Evolutionary conservation across 2,113 vertebrate genomes (phyloP).

Genomic region (Tichodroma muraria): DNA sequence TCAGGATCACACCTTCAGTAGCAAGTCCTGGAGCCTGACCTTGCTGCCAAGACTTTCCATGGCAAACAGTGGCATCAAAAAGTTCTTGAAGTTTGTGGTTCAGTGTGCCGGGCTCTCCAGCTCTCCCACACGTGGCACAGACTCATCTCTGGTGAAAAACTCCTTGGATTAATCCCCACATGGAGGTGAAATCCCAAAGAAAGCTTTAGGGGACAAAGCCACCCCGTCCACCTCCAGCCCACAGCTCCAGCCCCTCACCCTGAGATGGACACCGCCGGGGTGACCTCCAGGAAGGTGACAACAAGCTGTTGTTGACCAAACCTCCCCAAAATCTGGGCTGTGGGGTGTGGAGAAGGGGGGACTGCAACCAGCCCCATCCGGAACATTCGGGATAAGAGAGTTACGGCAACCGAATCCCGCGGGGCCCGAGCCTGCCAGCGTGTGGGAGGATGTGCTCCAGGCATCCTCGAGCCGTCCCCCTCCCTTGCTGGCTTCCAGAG

Average conservation of each 20-base stretch:
- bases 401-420: background rate
- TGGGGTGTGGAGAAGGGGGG: background rate
- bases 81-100: background rate
- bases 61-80: background rate
- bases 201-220: background rate
- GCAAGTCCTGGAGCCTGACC: background rate
- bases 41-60: background rate
- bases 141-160: background rate
- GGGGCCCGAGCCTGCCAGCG: background rate
- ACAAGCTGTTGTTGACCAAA: background rate
- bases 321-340: background rate
- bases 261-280: fast-evolving
- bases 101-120: background rate
- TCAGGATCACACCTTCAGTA: fast-evolving
- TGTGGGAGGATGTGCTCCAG: conserved; percentile 11
- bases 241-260: background rate
- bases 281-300: background rate
- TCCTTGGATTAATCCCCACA: background rate
- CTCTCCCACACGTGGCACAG: background rate
- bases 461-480: background rate
- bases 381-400: background rate
- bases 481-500: conserved; percentile 31
- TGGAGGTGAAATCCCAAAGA: background rate
- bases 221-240: background rate
- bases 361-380: background rate